Percentiles rank a stretch among this genome's conserved stretches.
Evolutionary conservation across 2,113 vertebrate genomes (phyloP).

Genomic region (Dromas ardeola): DNA sequence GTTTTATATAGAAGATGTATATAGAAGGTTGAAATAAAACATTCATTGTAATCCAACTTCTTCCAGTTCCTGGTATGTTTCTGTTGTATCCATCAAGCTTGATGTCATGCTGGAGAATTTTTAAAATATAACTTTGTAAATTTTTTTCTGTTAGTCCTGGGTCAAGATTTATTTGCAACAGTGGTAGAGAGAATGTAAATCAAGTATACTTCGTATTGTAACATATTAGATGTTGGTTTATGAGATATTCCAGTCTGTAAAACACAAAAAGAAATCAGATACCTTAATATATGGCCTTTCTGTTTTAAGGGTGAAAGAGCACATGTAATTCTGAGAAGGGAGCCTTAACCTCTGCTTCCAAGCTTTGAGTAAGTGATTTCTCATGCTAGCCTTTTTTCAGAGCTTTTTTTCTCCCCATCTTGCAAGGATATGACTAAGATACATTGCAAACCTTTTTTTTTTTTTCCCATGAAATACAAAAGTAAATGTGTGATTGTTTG

Average conservation of each 20-base stretch:
- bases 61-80: neutral
- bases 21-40: neutral
- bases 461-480: neutral
- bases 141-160: neutral
- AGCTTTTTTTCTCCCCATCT: neutral
- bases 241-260: neutral
- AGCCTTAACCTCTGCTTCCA: neutral
- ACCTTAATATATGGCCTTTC: neutral
- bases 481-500: neutral
- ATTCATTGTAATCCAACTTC: neutral
- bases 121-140: neutral
- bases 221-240: neutral
- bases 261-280: neutral
- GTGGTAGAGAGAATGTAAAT: neutral
- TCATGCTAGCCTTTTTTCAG: neutral
- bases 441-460: neutral
- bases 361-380: neutral
- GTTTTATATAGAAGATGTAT: neutral
- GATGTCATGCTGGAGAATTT: neutral
- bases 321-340: neutral
- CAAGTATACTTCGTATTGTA: neutral
- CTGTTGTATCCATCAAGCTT: neutral
- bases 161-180: neutral
- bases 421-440: neutral
- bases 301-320: neutral